A percentile compares a stretch with the other conserved stretches of the same genome.
Evolutionary conservation across 2,888 invertebrate species (phyloP).

Genomic region (Macrophya annulata): DNA sequence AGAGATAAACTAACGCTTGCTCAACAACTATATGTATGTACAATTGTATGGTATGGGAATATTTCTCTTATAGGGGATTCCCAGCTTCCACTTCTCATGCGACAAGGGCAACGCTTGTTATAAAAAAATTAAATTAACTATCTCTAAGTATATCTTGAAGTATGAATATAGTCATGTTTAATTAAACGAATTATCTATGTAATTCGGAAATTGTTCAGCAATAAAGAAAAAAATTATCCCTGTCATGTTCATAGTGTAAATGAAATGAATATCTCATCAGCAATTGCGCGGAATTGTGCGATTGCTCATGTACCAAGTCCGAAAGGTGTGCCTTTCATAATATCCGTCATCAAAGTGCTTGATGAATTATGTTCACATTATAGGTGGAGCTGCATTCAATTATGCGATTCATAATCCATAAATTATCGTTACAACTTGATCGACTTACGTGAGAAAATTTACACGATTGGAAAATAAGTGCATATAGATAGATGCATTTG

Average conservation of each 20-base stretch:
- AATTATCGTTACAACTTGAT: neutral
- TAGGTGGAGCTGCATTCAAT: conserved; percentile 18
- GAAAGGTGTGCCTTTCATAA: neutral
- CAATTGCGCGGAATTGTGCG: too few relatives aligned
- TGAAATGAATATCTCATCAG: neutral
- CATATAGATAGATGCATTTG: neutral
- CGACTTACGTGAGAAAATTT: neutral
- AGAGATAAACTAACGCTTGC: conserved; percentile 1
- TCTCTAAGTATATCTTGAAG: neutral
- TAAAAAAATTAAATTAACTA: conserved; percentile 23
- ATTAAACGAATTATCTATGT: neutral
- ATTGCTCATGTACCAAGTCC: neutral
- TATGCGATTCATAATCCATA: neutral
- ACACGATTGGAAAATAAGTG: neutral
- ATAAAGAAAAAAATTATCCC: neutral
- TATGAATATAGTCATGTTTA: neutral
- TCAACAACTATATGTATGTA: conserved; percentile 65
- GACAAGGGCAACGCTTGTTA: conserved; percentile 60
- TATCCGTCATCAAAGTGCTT: conserved; percentile 16
- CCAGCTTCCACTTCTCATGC: conserved; percentile 68
- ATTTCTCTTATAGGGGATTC: conserved; percentile 68
- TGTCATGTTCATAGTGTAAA: neutral
- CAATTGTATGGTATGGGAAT: conserved; percentile 76
- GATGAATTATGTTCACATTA: neutral
- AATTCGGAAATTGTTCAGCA: neutral